Conservation (phyloP, 2,888 invertebrate genomes). For the Limnephilus marmoratus region DNA sequence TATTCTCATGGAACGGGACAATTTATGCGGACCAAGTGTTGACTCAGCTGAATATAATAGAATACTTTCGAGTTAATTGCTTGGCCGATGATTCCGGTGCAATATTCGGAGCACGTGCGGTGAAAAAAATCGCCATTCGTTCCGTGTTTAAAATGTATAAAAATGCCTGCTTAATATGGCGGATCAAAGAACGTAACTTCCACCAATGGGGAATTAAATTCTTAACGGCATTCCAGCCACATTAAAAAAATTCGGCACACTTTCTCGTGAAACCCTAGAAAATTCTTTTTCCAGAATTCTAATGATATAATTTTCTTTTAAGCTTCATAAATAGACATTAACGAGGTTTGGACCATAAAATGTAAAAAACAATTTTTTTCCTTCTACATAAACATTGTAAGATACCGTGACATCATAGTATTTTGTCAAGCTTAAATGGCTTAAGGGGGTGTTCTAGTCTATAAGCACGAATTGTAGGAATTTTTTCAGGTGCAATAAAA, state of each 20-base stretch:
- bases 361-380: too few species aligned
- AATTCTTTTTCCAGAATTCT: background rate
- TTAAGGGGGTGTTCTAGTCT: too few species aligned
- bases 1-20: background rate
- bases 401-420: too few species aligned
- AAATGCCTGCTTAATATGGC: background rate
- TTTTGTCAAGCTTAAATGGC: background rate
- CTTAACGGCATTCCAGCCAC: background rate
- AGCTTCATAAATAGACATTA: background rate
- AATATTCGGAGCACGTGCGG: constrained; percentile 61
- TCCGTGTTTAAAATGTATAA: constrained; percentile 47
- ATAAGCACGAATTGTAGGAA: too few species aligned
- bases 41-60: constrained; percentile 65
- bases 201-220: background rate
- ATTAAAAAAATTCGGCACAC: background rate
- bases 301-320: background rate
- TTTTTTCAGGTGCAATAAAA: too few species aligned
- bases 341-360: too few species aligned
- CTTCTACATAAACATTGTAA: too few species aligned
- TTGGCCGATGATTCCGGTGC: constrained; percentile 59
- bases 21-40: constrained; percentile 62
- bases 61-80: constrained; percentile 65
- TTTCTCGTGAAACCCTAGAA: background rate
- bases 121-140: constrained; percentile 19
- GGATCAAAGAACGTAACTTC: constrained; percentile 13